Conservation (phyloP, 2,797 vertebrate genomes). For the Acrossocheilus wenchowensis region DNA sequence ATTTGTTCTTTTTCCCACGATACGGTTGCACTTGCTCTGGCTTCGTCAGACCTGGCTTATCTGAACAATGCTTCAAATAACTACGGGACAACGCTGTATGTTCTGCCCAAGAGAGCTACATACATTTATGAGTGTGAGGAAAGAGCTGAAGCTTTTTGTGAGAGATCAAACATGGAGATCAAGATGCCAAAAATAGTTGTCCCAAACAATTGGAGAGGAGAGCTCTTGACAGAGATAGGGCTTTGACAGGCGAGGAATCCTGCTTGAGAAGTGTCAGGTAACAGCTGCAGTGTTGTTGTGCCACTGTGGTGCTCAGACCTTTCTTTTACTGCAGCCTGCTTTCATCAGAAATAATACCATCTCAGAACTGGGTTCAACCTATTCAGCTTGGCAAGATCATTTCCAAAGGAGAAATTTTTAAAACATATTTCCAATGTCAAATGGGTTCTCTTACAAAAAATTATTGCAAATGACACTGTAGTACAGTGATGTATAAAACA, state of each 20-base stretch:
- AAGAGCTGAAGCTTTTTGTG: constrained; percentile 45
- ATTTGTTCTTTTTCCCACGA: constrained; percentile 87
- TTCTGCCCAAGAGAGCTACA: constrained; percentile 62
- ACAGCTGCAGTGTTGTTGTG: constrained; percentile 57
- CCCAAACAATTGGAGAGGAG: constrained; percentile 58
- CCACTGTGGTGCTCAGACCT: constrained; percentile 41
- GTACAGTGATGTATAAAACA: neutral
- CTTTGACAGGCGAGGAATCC: constrained; percentile 71
- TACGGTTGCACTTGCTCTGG: constrained; percentile 70
- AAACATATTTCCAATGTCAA: neutral
- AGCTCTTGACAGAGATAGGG: constrained; percentile 62
- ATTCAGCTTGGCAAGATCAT: no score
- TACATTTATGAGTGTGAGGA: constrained; percentile 37
- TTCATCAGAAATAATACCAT: constrained; percentile 40
- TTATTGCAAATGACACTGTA: neutral
- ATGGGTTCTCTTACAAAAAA: neutral
- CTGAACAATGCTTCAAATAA: constrained; percentile 84
- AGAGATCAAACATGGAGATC: constrained; percentile 50
- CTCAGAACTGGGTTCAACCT: neutral
- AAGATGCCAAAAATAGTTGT: constrained; percentile 58
- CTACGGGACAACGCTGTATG: constrained; percentile 72
- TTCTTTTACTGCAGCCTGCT: constrained; percentile 29
- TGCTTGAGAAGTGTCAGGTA: constrained; percentile 51
- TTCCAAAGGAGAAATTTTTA: no score
- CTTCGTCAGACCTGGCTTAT: constrained; percentile 73